Evolutionary conservation across 2,888 invertebrate genomes (phyloP).

Genomic region (Hesperia comma): DNA sequence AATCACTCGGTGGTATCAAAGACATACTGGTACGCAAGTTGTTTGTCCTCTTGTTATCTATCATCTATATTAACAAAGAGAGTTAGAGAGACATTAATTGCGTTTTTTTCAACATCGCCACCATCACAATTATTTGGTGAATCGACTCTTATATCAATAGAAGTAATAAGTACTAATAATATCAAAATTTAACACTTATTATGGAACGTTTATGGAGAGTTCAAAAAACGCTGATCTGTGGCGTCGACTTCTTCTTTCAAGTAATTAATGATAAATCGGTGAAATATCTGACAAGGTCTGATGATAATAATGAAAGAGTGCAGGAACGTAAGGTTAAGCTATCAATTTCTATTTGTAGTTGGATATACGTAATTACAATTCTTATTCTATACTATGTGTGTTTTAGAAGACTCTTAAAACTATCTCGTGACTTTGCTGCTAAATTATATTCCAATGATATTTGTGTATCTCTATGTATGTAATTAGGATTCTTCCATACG

Average conservation of each 20-base stretch:
- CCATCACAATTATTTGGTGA: background rate
- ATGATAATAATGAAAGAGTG: slow-evolving; percentile 34
- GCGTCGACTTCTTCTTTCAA: background rate
- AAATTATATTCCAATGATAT: slow-evolving; percentile 43
- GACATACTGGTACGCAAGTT: background rate
- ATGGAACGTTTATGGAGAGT: background rate
- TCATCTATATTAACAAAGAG: background rate
- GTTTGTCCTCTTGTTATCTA: background rate
- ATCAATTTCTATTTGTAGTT: slow-evolving; percentile 41
- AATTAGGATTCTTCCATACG: slow-evolving; percentile 33
- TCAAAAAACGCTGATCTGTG: background rate
- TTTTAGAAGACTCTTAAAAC: slow-evolving; percentile 41
- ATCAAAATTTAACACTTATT: background rate
- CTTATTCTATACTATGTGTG: slow-evolving; percentile 41
- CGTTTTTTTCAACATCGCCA: background rate
- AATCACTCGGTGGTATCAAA: background rate
- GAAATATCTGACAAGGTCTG: slow-evolving; percentile 29
- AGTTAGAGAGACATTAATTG: background rate
- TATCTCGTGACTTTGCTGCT: slow-evolving; percentile 37
- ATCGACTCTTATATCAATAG: background rate
- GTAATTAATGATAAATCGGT: slow-evolving; percentile 23
- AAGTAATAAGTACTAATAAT: background rate
- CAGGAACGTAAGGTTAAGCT: slow-evolving; percentile 34
- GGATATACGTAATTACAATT: slow-evolving; percentile 44
- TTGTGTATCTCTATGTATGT: slow-evolving; percentile 40